Percentiles rank a stretch among this genome's conserved stretches.
These are phyloP conservation scores for Drosophila hamatofila DNA, from an alignment of 2,888 invertebrate genomes.

Conservation along the genomic window DNA sequence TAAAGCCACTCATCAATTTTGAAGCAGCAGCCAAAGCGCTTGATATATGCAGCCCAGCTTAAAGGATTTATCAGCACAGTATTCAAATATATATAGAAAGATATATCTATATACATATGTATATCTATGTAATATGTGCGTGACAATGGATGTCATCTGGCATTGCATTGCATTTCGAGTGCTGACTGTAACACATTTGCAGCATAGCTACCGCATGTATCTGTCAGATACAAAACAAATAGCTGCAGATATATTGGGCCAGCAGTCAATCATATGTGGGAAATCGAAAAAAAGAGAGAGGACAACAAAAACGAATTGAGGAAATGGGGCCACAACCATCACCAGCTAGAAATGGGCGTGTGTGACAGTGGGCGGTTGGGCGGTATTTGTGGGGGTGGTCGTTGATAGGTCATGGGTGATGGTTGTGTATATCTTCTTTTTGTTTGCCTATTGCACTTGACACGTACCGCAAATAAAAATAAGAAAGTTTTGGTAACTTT, in stretches of 20 bases:
- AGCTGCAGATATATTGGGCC: conserved; percentile 43
- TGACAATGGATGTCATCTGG: conserved; percentile 58
- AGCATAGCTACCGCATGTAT: conserved; percentile 56
- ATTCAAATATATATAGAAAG: conserved; percentile 38
- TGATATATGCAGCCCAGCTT: conserved; percentile 71
- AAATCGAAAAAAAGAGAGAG: conserved; percentile 36
- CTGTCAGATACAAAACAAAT: conserved; percentile 66
- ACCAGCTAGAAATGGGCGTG: conserved; percentile 25
- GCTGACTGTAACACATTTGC: conserved; percentile 70
- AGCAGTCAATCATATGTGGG: conserved; percentile 63
- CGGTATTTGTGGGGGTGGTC: conserved; percentile 12
- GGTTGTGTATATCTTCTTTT: conserved; percentile 26
- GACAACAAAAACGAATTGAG: conserved; percentile 4
- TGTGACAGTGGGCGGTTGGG: conserved; percentile 13
- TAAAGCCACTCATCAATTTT: conserved; percentile 81
- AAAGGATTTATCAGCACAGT: conserved; percentile 68
- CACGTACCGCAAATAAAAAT: conserved; percentile 72
- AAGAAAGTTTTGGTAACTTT: conserved; percentile 10
- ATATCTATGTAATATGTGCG: conserved; percentile 18
- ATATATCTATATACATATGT: conserved; percentile 4
- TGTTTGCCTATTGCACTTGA: conserved; percentile 62
- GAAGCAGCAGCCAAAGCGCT: conserved; percentile 60
- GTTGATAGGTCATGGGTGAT: conserved; percentile 11
- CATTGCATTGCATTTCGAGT: conserved; percentile 63
- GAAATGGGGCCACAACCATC: conserved; percentile 15